phyloP scores from a whole-genome alignment of 2,113 vertebrate genomes.

The Paramisgurnus dabryanus region DNA sequence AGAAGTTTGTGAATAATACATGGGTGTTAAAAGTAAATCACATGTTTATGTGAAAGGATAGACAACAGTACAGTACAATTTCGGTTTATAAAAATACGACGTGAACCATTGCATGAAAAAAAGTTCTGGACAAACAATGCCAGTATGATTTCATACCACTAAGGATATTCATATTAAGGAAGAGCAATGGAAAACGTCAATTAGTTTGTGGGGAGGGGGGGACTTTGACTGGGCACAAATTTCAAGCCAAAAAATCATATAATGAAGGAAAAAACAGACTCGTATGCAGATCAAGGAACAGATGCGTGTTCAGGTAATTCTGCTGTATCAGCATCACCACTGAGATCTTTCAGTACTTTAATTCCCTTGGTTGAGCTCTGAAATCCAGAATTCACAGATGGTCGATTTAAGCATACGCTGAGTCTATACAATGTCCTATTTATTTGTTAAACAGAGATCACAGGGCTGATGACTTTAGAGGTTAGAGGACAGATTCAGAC shows the following conservation, averaged over 20 bases:
- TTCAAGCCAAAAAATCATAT: not conserved
- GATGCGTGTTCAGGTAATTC: not conserved
- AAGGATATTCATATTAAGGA: constrained; percentile 35
- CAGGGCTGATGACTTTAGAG: too few relatives aligned
- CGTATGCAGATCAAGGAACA: not conserved
- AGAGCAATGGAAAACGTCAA: not conserved
- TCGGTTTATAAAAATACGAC: constrained; percentile 21
- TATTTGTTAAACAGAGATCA: not conserved
- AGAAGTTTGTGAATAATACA: not conserved
- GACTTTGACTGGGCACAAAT: not conserved
- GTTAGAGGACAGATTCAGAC: not conserved
- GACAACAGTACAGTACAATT: constrained; percentile 18
- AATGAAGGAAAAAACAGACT: not conserved
- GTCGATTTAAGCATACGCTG: not conserved
- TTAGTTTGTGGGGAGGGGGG: constrained; percentile 61
- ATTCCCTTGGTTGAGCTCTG: constrained; percentile 6
- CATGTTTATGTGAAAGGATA: not conserved
- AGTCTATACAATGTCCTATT: constrained; percentile 26
- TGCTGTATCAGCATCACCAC: not conserved
- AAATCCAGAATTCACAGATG: constrained; percentile 29
- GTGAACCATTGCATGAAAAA: constrained; percentile 3
- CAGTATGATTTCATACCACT: constrained; percentile 37
- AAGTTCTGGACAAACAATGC: constrained; percentile 6
- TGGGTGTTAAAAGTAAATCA: not conserved
- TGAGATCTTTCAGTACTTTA: not conserved